These are phyloP conservation scores for Remorina albescens DNA, from an alignment of 2,797 vertebrate species.

Conservation along the genomic window DNA sequence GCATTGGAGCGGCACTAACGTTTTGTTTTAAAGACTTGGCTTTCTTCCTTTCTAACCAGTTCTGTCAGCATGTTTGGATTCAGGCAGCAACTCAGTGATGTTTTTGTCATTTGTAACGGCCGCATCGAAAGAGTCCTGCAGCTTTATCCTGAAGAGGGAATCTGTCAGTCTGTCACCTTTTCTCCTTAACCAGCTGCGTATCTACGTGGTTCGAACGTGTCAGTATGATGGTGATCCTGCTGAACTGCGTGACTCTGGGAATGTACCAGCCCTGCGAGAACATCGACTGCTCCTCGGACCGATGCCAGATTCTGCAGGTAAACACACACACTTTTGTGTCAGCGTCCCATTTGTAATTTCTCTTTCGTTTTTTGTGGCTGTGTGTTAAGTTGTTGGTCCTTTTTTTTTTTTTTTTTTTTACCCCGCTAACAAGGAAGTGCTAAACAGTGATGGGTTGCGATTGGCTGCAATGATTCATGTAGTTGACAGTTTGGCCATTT, in stretches of 20 bases:
- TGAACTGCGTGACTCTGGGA: conserved; percentile 97
- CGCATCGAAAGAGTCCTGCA: background rate
- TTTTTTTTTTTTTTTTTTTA: no score
- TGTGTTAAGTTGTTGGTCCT: background rate
- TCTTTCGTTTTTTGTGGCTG: background rate
- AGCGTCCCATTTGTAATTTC: background rate
- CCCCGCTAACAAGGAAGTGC: no score
- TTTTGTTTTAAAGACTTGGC: no score
- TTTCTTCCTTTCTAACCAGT: background rate
- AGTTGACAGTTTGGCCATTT: no score
- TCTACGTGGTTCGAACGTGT: conserved; percentile 81
- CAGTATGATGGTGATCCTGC: conserved; percentile 97
- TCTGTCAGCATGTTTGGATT: background rate
- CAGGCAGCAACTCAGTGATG: no score
- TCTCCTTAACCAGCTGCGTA: conserved; percentile 59
- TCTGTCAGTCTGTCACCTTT: background rate
- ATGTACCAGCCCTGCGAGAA: conserved; percentile 99
- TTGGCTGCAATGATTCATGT: no score
- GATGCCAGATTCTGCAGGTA: conserved; percentile 82
- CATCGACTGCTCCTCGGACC: conserved; percentile 92
- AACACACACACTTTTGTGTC: background rate
- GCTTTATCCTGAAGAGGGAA: background rate
- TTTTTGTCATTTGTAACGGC: no score
- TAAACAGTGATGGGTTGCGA: no score
- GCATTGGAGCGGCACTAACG: no score